Percentiles rank a stretch among this genome's conserved stretches.
Evolutionary conservation across 2,113 vertebrate genomes (phyloP).

Genomic region (Phalacrocorax aristotelis): DNA sequence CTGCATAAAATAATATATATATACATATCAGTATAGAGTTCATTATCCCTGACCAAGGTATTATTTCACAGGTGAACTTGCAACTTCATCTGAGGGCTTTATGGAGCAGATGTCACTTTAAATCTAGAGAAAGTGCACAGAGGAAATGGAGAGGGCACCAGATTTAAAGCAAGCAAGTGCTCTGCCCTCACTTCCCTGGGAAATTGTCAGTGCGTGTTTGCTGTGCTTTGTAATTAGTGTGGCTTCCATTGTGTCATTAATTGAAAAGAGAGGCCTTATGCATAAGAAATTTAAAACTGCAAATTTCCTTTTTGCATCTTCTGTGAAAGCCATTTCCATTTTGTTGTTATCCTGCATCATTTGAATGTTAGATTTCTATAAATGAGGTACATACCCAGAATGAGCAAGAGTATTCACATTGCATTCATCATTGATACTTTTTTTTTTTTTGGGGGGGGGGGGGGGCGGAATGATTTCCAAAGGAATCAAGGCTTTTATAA

Average conservation of each 20-base stretch:
- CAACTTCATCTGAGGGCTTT: neutral
- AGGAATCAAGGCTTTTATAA: neutral
- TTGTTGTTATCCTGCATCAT: neutral
- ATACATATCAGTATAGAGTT: neutral
- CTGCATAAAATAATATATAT: neutral
- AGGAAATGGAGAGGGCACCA: neutral
- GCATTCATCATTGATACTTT: neutral
- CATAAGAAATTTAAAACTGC: neutral
- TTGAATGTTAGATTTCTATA: neutral
- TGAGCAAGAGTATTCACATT: neutral
- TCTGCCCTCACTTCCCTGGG: neutral
- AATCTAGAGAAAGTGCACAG: neutral
- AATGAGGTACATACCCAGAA: neutral
- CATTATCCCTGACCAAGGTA: neutral
- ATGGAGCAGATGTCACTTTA: neutral
- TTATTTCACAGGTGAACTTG: neutral
- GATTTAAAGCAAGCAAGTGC: neutral
- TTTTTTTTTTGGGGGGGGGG: too few relatives aligned
- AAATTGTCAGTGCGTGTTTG: neutral
- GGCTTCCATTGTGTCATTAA: neutral
- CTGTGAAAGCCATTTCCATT: neutral
- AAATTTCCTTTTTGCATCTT: neutral
- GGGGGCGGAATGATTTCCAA: neutral
- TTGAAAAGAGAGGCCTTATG: neutral
- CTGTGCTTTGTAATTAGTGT: neutral